Conservation (phyloP, 2,888 invertebrate genomes). For the Nebria salina region DNA sequence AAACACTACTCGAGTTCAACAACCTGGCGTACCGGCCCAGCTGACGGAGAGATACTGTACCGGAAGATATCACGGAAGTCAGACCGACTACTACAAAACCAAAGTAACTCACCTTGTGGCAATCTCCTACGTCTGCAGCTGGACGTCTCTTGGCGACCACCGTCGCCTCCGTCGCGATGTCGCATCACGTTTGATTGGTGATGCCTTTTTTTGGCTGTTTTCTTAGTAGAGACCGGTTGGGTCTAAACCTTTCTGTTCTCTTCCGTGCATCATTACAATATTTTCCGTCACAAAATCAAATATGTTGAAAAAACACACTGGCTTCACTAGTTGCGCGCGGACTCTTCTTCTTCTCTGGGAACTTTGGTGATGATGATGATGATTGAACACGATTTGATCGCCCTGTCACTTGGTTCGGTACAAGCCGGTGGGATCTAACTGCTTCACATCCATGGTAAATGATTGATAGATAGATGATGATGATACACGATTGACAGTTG, state of each 20-base stretch:
- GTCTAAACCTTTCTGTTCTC: slow-evolving; percentile 57
- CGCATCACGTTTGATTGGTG: slow-evolving; percentile 54
- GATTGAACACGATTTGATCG: neutral
- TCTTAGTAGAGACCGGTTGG: slow-evolving; percentile 61
- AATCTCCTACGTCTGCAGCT: slow-evolving; percentile 62
- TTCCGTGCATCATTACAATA: slow-evolving; percentile 58
- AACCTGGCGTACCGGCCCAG: slow-evolving; percentile 46
- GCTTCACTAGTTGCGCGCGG: slow-evolving; percentile 14
- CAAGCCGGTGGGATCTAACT: slow-evolving; percentile 48
- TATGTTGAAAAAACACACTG: slow-evolving; percentile 11
- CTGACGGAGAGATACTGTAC: slow-evolving; percentile 47
- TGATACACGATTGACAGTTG: slow-evolving; percentile 33
- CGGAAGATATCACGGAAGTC: slow-evolving; percentile 48
- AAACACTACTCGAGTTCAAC: slow-evolving; percentile 46
- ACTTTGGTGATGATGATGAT: neutral
- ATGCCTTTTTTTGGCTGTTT: slow-evolving; percentile 1
- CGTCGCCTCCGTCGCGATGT: slow-evolving; percentile 61
- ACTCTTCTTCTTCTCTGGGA: neutral
- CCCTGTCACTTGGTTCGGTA: slow-evolving; percentile 16
- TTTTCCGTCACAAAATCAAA: slow-evolving; percentile 24
- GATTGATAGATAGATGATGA: neutral
- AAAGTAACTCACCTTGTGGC: slow-evolving; percentile 43
- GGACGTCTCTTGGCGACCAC: slow-evolving; percentile 62
- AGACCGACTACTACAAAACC: slow-evolving; percentile 29
- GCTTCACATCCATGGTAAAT: slow-evolving; percentile 44